Base-by-base conservation (phyloP, 1,140 invertebrate species). In the Drosophila chauvacae region DNA sequence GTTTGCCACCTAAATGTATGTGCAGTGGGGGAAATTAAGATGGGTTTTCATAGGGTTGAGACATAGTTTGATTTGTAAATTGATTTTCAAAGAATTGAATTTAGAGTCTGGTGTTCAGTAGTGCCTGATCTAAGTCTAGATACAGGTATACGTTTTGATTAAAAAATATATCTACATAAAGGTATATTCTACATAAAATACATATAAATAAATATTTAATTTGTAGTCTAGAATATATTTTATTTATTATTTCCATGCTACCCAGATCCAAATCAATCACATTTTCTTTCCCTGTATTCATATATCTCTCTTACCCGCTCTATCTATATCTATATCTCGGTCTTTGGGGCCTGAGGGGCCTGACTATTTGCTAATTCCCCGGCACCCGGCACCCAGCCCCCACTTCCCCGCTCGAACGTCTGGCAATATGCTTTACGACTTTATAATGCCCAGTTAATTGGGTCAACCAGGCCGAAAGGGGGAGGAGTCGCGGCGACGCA, bases 381-480 rank as follows among this genome's bases (percentile, higher is more conserved):
- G 47, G 48, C 45, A 72, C 57, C 33, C 35, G n/a, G 60, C 66
- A 33, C 28, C 28, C 28, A 30, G 28, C 28, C 6, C 28, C 28
- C 39, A 10, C 44, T 44, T 26, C 13, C 45, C n/a, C 50, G 2
- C n/a, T 13, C 11, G n/a, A 35, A 66, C 59, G 73, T 81, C 68
- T 77, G 55, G 63, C 57, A 55, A 56, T 59, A 77, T 68, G 84
- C 69, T 74, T 83, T 88, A 80, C 53, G 83, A 83, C 84, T 88
- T 84, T 72, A 88, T 88, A 88, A 88, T 90, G 84, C 69, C 62
- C 55, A 26, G 69, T 56, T 88, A 88, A 88, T 88, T 88, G 85
- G 84, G 84, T 88, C 84, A 88, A 60, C 47, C 53, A 37, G 66
- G 51, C 48, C 39, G 13, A 13, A 26, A 10, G 58, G 51, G 30